phyloP scores from a whole-genome alignment of 2,113 vertebrate species.

The Phylloscopus whistleri region DNA sequence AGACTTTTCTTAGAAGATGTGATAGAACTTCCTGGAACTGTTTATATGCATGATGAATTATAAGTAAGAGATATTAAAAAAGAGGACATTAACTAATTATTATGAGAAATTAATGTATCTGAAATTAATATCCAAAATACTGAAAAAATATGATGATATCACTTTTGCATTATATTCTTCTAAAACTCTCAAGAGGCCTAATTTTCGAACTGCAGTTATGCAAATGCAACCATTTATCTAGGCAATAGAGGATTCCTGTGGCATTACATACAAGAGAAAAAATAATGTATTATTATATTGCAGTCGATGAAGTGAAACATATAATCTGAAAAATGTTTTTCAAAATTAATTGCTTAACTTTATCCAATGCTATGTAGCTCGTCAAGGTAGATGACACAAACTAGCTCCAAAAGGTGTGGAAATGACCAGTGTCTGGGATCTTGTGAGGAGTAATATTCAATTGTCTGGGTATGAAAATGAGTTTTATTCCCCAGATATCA shows the following conservation, averaged over 20 bases:
- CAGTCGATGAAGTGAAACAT: background rate
- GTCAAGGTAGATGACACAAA: rapidly evolving
- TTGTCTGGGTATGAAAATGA: background rate
- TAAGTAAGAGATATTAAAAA: background rate
- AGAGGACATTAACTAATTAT: background rate
- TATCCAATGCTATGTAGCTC: background rate
- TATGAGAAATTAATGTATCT: background rate
- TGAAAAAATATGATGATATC: background rate
- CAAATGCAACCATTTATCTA: background rate
- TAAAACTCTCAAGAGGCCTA: background rate
- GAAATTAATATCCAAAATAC: background rate
- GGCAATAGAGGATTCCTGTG: background rate
- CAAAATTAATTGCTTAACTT: background rate
- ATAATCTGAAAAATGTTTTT: background rate
- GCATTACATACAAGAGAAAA: background rate
- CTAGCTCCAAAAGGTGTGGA: background rate
- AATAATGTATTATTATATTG: background rate
- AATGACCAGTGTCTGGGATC: background rate
- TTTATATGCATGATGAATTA: background rate
- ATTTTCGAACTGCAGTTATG: conserved; percentile 25
- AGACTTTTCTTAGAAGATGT: background rate
- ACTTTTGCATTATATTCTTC: background rate
- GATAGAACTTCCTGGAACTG: background rate
- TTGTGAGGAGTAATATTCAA: background rate
- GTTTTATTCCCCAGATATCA: background rate